Base-by-base conservation (phyloP, 2,888 invertebrate species). In the Rhopalosiphum nymphaeae region DNA sequence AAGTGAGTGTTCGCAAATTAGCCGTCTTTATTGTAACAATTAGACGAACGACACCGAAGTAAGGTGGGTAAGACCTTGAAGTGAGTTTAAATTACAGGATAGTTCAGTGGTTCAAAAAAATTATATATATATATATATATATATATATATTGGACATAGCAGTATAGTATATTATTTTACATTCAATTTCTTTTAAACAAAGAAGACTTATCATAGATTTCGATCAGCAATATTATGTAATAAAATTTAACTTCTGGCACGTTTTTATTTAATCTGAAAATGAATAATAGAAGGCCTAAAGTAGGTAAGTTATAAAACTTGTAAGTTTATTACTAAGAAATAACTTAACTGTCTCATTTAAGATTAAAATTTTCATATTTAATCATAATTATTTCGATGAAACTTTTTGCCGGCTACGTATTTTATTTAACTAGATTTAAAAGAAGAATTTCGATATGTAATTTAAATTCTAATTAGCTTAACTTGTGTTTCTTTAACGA, bases 101-200 rank as follows among this genome's bases (percentile, higher is more conserved):
- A 93, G 89, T 89, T 84, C 46, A 93, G 93, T 93, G 89, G 93
- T 93, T 93, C 89, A 87, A 90, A 91, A 29, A 16, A 10, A 61
- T 61, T 61, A 86, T 44, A 46, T 42, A 44, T 44, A 89, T 91
- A 9, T 36, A 87, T 61, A 86, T 44, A 46, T 42, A 44, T 44
- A 89, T 91, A 9, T 36, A 36, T 78, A 9, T 53, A 53, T 21
- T 53, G 2, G 36, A 36, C 21, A 36, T 36, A 21, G 36, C 21
- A 36, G 21, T 36, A 9, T 67, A 90, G 16, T 61, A 67, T 78
- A 26, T 78, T 56, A 42, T 56, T 11, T 53, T 44, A 85, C 84
- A 85, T 91, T 91, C 91, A 46, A 84, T 91, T 85, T 85, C 91
- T 42, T 85, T 78, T 46, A n/a, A 11, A 91, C 78, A 78, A 78